Conservation (phyloP, 2,888 invertebrate genomes). For the Thalpophila matura region DNA sequence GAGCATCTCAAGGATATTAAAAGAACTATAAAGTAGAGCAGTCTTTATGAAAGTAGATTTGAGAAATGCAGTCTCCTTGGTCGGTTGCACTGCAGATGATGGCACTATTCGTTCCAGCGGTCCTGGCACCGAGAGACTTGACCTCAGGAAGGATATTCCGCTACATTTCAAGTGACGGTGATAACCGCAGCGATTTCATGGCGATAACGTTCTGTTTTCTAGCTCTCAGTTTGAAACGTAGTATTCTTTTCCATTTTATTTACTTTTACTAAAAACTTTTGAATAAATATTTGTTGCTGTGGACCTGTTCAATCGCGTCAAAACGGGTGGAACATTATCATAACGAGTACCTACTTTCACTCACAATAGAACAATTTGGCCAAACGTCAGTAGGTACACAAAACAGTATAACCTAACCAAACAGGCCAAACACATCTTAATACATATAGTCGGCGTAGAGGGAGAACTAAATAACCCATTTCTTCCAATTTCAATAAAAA, state of each 20-base stretch:
- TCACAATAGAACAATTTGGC: no score
- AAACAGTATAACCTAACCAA: no score
- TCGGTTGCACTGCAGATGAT: slow-evolving; percentile 62
- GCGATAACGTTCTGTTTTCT: slow-evolving; percentile 35
- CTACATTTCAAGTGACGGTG: slow-evolving; percentile 43
- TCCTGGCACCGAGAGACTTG: slow-evolving; percentile 40
- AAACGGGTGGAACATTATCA: no score
- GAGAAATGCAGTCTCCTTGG: slow-evolving; percentile 34
- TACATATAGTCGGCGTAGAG: no score
- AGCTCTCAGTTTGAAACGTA: slow-evolving; percentile 17
- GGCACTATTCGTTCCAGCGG: slow-evolving; percentile 67
- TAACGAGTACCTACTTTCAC: no score
- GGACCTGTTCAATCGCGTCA: no score
- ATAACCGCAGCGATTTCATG: slow-evolving; percentile 36
- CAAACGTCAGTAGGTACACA: no score
- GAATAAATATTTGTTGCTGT: slow-evolving; percentile 3
- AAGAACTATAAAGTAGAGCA: slow-evolving; percentile 25
- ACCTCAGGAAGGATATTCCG: slow-evolving; percentile 37
- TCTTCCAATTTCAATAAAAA: no score
- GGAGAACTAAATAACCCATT: no score
- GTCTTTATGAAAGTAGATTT: slow-evolving; percentile 26
- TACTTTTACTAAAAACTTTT: background rate
- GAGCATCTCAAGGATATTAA: slow-evolving; percentile 15
- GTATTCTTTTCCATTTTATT: slow-evolving; percentile 7
- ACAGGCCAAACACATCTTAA: no score